phyloP scores from a whole-genome alignment of 2,888 invertebrate genomes.

The Nomada ferruginata region DNA sequence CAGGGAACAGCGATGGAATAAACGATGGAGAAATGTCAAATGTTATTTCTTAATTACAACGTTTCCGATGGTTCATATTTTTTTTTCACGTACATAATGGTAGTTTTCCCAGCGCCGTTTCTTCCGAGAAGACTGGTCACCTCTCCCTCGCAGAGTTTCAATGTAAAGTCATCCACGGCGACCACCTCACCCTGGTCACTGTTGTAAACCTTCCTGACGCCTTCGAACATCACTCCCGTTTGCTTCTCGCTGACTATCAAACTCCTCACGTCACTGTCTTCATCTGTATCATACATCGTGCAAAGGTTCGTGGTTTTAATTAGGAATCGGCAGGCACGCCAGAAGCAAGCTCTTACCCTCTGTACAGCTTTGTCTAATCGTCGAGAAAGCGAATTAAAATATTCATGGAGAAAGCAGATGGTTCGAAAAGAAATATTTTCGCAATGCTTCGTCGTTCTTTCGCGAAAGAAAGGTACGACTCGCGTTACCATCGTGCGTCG shows the following conservation, averaged over 20 bases:
- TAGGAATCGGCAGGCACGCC: neutral
- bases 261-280: slow-evolving; percentile 75
- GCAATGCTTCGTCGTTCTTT: neutral
- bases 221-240: slow-evolving; percentile 90
- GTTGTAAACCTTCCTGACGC: slow-evolving; percentile 89
- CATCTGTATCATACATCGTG: slow-evolving; percentile 64
- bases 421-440: neutral
- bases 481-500: slow-evolving; percentile 5
- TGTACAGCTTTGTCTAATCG: slow-evolving; percentile 19
- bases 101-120: slow-evolving; percentile 97
- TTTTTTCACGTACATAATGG: slow-evolving; percentile 90
- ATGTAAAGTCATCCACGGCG: slow-evolving; percentile 90
- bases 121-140: slow-evolving; percentile 94
- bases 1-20: too few species aligned
- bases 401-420: slow-evolving; percentile 16
- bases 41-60: too few species aligned
- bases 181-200: slow-evolving; percentile 85
- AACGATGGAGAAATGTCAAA: neutral
- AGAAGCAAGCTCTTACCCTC: slow-evolving; percentile 56
- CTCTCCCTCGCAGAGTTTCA: slow-evolving; percentile 93
- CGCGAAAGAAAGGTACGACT: neutral
- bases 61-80: too few species aligned
- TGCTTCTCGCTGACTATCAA: slow-evolving; percentile 79
- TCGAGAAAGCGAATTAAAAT: slow-evolving; percentile 42
- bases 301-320: neutral